phyloP scores from a whole-genome alignment of 2,113 vertebrate species.

The Psophia crepitans region DNA sequence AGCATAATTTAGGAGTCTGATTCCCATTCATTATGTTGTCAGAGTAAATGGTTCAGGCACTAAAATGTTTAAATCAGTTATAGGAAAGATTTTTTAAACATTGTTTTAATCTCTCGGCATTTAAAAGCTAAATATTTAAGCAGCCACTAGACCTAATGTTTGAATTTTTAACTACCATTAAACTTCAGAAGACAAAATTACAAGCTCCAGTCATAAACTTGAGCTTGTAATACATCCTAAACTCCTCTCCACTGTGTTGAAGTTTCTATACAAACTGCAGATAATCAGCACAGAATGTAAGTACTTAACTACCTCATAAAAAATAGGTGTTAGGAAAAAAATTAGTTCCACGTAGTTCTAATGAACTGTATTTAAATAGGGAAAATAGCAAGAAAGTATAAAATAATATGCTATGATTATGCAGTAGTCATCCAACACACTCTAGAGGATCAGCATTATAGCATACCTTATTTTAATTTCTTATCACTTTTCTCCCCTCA shows the following conservation, averaged over 20 bases:
- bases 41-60: neutral
- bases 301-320: neutral
- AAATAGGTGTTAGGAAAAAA: neutral
- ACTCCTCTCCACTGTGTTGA: neutral
- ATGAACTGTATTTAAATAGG: neutral
- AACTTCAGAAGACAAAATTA: neutral
- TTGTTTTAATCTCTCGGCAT: constrained; percentile 25
- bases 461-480: neutral
- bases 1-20: neutral
- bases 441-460: neutral
- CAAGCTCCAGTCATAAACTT: neutral
- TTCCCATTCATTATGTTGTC: constrained; percentile 26
- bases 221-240: neutral
- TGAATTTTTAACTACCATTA: constrained; percentile 7
- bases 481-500: neutral
- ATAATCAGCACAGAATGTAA: neutral
- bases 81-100: neutral
- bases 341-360: neutral
- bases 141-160: neutral
- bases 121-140: constrained; percentile 52
- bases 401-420: neutral
- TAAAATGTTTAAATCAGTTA: constrained; percentile 28
- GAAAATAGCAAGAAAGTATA: neutral
- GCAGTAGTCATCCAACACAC: neutral
- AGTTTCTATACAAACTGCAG: neutral